These are phyloP conservation scores for Cephus runcator DNA, from an alignment of 2,888 invertebrate species.

Conservation along the genomic window DNA sequence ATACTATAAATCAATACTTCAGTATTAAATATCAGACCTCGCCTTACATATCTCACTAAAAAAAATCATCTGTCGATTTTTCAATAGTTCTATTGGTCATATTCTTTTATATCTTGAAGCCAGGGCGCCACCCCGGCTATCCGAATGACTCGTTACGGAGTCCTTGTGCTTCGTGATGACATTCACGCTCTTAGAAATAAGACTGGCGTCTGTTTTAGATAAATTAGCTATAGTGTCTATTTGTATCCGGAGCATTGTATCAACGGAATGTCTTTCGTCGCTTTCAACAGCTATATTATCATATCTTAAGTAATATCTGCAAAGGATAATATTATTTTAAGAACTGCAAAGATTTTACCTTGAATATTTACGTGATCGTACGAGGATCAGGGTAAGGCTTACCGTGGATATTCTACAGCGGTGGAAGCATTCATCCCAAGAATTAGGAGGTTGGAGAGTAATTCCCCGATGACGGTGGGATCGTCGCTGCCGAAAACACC, in stretches of 20 bases:
- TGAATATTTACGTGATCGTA: not conserved
- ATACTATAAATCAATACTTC: not conserved
- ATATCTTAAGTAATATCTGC: constrained; percentile 51
- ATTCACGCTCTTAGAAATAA: constrained; percentile 70
- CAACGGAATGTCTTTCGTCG: constrained; percentile 44
- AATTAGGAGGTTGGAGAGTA: constrained; percentile 66
- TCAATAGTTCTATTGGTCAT: not conserved
- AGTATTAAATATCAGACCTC: not conserved
- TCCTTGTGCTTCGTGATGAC: constrained; percentile 75
- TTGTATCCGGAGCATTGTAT: constrained; percentile 39
- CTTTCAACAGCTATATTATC: constrained; percentile 53
- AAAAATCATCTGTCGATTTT: not conserved
- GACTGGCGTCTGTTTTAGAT: constrained; percentile 38
- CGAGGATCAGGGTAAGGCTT: constrained; percentile 10
- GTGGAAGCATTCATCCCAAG: constrained; percentile 64
- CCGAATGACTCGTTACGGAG: constrained; percentile 75
- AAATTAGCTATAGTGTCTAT: constrained; percentile 34
- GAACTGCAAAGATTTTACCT: not conserved
- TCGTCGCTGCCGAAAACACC: constrained; percentile 69
- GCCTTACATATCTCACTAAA: not conserved
- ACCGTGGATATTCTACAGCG: constrained; percentile 69
- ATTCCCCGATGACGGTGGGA: constrained; percentile 66
- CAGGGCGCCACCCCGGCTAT: constrained; percentile 78
- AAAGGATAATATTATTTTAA: constrained; percentile 10
- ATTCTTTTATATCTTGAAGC: constrained; percentile 70